A percentile compares a stretch with the other conserved stretches of the same genome.
phyloP scores from a whole-genome alignment of 2,888 invertebrate species.

The Biston stratarius region DNA sequence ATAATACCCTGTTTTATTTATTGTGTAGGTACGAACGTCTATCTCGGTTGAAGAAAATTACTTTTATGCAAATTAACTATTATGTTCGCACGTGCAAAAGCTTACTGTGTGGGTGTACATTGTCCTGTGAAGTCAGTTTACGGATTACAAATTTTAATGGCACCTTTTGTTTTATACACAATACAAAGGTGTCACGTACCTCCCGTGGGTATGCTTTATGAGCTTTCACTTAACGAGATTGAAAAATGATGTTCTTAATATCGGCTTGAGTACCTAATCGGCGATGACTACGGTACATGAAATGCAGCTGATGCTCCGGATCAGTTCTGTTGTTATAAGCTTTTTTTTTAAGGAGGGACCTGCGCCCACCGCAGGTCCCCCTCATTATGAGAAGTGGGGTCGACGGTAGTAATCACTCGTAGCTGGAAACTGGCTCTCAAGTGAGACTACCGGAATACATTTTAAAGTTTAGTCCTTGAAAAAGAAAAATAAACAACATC shows the following conservation, averaged over 20 bases:
- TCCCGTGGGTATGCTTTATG: slow-evolving; percentile 12
- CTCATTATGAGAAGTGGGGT: too few relatives aligned
- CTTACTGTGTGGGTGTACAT: slow-evolving; percentile 38
- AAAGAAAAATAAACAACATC: too few relatives aligned
- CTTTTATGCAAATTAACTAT: slow-evolving; percentile 72
- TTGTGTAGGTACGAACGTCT: slow-evolving; percentile 36
- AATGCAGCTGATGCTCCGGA: not conserved
- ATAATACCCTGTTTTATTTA: slow-evolving; percentile 44
- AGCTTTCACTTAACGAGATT: slow-evolving; percentile 26
- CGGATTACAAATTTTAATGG: slow-evolving; percentile 36
- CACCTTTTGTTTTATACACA: slow-evolving; percentile 29
- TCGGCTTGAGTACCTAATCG: not conserved
- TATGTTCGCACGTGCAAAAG: slow-evolving; percentile 58
- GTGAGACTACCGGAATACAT: too few relatives aligned
- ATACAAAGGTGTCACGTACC: slow-evolving; percentile 28
- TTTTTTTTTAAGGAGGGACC: too few relatives aligned
- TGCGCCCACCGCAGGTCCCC: too few relatives aligned
- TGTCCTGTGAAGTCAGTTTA: slow-evolving; percentile 35
- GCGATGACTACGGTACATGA: not conserved
- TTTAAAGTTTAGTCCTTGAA: too few relatives aligned
- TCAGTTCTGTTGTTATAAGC: too few relatives aligned
- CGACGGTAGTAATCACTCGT: too few relatives aligned
- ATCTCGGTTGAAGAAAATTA: slow-evolving; percentile 65
- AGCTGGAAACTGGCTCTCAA: too few relatives aligned
- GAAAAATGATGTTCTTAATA: not conserved